Base-by-base conservation (phyloP, 2,113 vertebrate genomes). In the Alectura lathami region DNA sequence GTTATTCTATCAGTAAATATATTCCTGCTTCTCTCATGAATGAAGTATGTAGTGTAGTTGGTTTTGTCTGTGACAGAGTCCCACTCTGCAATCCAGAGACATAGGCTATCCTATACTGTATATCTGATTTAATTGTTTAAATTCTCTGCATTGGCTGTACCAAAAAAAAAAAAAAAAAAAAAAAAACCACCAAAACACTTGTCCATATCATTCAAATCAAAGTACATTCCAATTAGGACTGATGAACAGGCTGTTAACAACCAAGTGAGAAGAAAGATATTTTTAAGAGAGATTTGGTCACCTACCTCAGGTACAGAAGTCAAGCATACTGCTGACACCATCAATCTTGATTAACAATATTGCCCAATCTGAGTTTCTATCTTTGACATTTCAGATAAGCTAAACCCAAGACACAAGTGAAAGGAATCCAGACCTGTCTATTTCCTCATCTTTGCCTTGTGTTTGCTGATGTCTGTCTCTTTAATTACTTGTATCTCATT, bases 371-470 rank as follows among this genome's bases (percentile, higher is more conserved):
- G 53, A 82, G 3, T 1, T 53, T 10, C 23, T 57, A 26, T 40
- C 8, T 45, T 93, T 87, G 48, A 64, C 27, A 69, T 69, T 93
- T 95, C 48, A 83, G 36, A 23, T 64, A 24, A 51, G 13, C 11
- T 63, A 86, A 91, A 74, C 38, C 16, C 1, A 3, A 72, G 68
- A 51, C 12, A 13, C 40, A 80, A 9, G 34, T 40, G 62, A 82
- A 43, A 48, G 30, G 17, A 64, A 79, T 66, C 30, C 70, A 57
- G 29, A 38, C 3, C 38, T 91, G 3, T 42, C 16, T 48, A 4
- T 17, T 73, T 91, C 48, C 36, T 17, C 17, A 68, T 56, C 26
- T 0, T 0, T 75, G n/a, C 2, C 18, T 89, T 1, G 1, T 63
- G 80, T 48, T 85, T 89, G 11, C 27, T 91, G 78, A 85, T 83